phyloP scores from a whole-genome alignment of 2,113 vertebrate genomes.

The Theropithecus gelada region DNA sequence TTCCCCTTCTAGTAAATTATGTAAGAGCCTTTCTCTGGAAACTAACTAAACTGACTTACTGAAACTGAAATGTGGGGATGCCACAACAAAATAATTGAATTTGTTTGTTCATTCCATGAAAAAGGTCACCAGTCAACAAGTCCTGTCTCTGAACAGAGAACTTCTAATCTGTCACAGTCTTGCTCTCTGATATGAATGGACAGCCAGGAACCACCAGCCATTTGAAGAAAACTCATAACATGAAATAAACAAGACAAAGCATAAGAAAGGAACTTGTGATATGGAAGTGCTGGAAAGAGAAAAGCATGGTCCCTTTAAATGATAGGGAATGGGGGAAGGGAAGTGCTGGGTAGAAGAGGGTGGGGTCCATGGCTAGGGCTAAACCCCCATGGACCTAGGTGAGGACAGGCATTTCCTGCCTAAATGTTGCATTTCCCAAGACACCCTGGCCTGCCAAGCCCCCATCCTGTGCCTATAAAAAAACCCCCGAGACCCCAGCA shows the following conservation, averaged over 20 bases:
- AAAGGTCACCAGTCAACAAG: not conserved
- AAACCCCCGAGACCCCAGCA: too few relatives aligned
- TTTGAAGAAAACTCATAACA: not conserved
- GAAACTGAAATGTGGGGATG: not conserved
- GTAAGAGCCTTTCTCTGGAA: not conserved
- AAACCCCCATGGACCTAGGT: too few relatives aligned
- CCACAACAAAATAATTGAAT: not conserved
- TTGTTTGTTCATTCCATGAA: not conserved
- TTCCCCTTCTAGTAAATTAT: not conserved
- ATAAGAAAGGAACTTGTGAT: not conserved
- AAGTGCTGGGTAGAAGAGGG: too few relatives aligned
- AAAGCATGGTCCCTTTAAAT: too few relatives aligned
- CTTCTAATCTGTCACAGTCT: not conserved
- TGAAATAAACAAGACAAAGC: not conserved
- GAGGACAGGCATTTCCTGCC: too few relatives aligned
- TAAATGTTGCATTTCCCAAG: too few relatives aligned
- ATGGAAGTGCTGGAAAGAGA: too few relatives aligned
- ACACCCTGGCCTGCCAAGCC: too few relatives aligned
- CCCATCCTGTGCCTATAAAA: too few relatives aligned
- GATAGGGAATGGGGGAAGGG: too few relatives aligned
- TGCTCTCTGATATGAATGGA: not conserved
- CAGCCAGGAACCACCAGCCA: not conserved
- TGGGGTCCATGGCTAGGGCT: too few relatives aligned
- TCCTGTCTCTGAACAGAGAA: not conserved
- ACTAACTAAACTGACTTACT: not conserved